A percentile compares a stretch with the other conserved stretches of the same genome.
phyloP scores from a whole-genome alignment of 2,797 vertebrate species.

The Enteromius argenteus region DNA sequence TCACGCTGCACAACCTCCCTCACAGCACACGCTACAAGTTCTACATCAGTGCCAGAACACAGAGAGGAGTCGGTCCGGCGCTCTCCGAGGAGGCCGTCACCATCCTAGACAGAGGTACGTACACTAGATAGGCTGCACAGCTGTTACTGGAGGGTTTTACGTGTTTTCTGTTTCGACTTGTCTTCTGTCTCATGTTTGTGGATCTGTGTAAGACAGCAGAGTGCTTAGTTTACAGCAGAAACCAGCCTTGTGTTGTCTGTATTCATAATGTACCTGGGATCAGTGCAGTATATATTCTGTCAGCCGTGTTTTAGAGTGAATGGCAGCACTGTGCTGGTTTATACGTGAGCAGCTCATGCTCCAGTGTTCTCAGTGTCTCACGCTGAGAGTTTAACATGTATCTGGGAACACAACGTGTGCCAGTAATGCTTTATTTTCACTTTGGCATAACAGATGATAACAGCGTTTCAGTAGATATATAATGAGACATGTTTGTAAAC shows the following conservation, averaged over 20 bases:
- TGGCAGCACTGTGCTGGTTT: background rate
- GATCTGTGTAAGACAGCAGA: background rate
- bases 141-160: background rate
- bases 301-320: background rate
- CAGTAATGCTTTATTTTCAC: background rate
- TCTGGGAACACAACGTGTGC: background rate
- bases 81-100: constrained; percentile 90
- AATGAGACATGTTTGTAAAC: background rate
- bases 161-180: background rate
- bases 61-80: constrained; percentile 85
- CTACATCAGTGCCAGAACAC: constrained; percentile 92
- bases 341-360: background rate
- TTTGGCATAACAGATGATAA: background rate
- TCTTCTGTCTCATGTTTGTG: background rate
- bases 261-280: background rate
- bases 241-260: background rate
- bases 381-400: background rate
- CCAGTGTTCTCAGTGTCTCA: background rate
- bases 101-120: constrained; percentile 93
- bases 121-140: background rate
- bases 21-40: constrained; percentile 98
- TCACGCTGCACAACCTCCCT: constrained; percentile 91
- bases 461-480: background rate
- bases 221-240: background rate
- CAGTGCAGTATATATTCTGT: background rate